phyloP scores from a whole-genome alignment of 2,888 invertebrate genomes.

The Sylvicola cinctus region DNA sequence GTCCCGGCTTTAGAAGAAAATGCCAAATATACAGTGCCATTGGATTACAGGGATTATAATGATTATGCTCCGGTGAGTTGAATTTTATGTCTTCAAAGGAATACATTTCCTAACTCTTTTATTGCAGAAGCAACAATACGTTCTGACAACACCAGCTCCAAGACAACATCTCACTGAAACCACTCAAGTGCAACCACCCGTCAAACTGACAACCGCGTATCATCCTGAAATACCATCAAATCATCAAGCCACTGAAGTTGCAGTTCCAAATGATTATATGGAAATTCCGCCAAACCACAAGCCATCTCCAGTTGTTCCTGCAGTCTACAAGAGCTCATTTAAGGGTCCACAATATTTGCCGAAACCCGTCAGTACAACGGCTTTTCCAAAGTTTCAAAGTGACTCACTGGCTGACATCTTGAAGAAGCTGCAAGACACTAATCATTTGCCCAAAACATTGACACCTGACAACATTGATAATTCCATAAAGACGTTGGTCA shows the following conservation, averaged over 20 bases:
- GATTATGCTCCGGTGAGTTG: conserved; percentile 1
- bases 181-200: conserved; percentile 7
- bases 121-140: background rate
- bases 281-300: too few relatives aligned
- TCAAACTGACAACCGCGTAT: conserved; percentile 7
- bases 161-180: conserved; percentile 9
- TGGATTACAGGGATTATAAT: conserved; percentile 1
- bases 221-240: conserved; percentile 4
- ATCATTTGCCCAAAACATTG: conserved; percentile 53
- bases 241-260: too few relatives aligned
- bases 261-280: conserved; percentile 13
- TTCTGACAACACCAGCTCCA: conserved; percentile 5
- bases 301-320: background rate
- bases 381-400: conserved; percentile 21
- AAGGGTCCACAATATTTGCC: too few relatives aligned
- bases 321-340: too few relatives aligned
- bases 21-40: too few relatives aligned
- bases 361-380: too few relatives aligned
- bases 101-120: too few relatives aligned
- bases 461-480: conserved; percentile 59
- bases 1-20: too few relatives aligned
- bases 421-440: conserved; percentile 50
- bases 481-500: conserved; percentile 54
- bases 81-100: too few relatives aligned
- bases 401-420: conserved; percentile 35